Conservation (phyloP, 2,113 vertebrate genomes). For the Abramis brama region DNA sequence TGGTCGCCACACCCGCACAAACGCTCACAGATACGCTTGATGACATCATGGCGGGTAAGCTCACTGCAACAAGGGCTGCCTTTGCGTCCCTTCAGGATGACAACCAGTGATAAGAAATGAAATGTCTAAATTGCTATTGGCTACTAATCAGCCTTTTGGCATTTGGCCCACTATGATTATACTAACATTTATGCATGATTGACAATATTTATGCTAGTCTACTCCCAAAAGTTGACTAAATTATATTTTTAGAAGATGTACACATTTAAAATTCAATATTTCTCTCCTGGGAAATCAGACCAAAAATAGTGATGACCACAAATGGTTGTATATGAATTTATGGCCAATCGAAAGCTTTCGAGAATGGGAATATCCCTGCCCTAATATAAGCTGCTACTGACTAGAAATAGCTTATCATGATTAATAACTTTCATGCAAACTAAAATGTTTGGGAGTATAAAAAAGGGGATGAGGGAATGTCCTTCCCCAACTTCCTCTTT, state of each 20-base stretch:
- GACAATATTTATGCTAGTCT: not conserved
- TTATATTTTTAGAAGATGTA: not conserved
- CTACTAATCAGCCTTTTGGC: not conserved
- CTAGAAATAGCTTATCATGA: not conserved
- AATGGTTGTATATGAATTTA: not conserved
- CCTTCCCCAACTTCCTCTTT: too few species aligned
- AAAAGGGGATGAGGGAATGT: too few species aligned
- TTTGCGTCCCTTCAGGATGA: not conserved
- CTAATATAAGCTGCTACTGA: not conserved
- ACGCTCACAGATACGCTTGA: conserved; percentile 99
- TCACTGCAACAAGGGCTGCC: not conserved
- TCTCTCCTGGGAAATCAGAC: not conserved
- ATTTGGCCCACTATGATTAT: not conserved
- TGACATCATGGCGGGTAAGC: conserved; percentile 98
- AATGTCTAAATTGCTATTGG: not conserved
- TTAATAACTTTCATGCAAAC: not conserved
- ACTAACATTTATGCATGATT: not conserved
- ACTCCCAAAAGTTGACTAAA: not conserved
- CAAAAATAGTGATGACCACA: not conserved
- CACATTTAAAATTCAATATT: not conserved
- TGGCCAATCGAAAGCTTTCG: not conserved
- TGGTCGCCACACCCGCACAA: conserved; percentile 91
- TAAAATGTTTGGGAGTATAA: not conserved
- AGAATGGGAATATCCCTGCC: not conserved
- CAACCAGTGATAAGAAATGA: not conserved